Conservation (phyloP, 2,113 vertebrate genomes). For the Malurus alboscapulatus region DNA sequence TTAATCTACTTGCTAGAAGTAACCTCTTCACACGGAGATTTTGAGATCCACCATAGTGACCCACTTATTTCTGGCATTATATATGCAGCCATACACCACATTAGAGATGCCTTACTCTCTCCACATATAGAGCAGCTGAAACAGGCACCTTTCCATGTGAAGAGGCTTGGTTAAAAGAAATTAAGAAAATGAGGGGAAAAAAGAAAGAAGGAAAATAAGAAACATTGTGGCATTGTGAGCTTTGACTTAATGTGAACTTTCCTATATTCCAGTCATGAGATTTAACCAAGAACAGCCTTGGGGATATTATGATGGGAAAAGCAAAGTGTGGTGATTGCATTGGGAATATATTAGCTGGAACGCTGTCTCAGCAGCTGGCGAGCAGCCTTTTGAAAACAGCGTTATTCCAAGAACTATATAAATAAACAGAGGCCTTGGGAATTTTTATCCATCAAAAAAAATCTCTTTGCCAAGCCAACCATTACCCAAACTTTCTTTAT, state of each 20-base stretch:
- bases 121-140: not conserved
- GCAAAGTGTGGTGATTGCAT: slow-evolving; percentile 57
- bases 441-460: slow-evolving; percentile 72
- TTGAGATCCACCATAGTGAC: not conserved
- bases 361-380: slow-evolving; percentile 71
- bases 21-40: not conserved
- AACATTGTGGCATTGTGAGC: slow-evolving; percentile 16
- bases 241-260: slow-evolving; percentile 61
- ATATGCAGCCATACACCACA: not conserved
- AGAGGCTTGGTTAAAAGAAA: not conserved
- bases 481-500: slow-evolving; percentile 61
- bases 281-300: slow-evolving; percentile 63
- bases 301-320: slow-evolving; percentile 68
- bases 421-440: slow-evolving; percentile 85
- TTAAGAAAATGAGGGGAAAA: fast-evolving
- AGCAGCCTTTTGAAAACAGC: slow-evolving; percentile 67
- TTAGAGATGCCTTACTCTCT: not conserved
- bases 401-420: slow-evolving; percentile 80
- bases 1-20: not conserved
- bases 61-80: not conserved
- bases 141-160: not conserved
- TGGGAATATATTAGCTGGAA: slow-evolving; percentile 70
- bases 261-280: slow-evolving; percentile 67
- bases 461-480: slow-evolving; percentile 43
- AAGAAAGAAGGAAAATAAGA: not conserved